phyloP scores from a whole-genome alignment of 2,113 vertebrate genomes.

The Cinclus cinclus region DNA sequence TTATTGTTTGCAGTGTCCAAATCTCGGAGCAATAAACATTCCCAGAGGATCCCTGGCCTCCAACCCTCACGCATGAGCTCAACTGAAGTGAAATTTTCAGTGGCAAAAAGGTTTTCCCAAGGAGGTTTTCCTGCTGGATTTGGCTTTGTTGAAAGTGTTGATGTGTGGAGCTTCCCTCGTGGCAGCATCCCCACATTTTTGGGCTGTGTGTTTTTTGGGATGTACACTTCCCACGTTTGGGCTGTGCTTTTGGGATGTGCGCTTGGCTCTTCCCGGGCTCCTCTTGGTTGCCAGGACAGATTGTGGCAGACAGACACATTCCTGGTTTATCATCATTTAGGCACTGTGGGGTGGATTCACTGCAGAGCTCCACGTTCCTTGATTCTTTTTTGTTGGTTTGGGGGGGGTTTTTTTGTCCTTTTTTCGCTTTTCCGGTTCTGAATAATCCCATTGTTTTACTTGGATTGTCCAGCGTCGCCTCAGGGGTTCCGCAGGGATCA shows the following conservation, averaged over 20 bases:
- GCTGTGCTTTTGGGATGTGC: no score
- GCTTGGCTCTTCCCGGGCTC: neutral
- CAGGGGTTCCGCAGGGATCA: neutral
- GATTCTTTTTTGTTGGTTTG: neutral
- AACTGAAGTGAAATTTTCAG: neutral
- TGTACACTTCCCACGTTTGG: neutral
- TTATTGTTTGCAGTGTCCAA: neutral
- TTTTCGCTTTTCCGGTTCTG: neutral
- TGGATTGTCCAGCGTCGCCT: fast-evolving
- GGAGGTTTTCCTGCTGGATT: neutral
- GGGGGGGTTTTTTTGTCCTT: fast-evolving
- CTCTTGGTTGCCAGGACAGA: neutral
- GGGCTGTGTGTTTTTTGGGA: neutral
- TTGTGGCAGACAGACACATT: neutral
- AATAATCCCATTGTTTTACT: neutral
- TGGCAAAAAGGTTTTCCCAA: neutral
- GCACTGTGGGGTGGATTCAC: neutral
- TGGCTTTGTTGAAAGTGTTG: neutral
- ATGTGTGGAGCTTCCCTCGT: neutral
- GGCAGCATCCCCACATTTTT: neutral
- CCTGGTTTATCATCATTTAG: neutral
- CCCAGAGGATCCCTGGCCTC: neutral
- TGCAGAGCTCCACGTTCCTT: neutral
- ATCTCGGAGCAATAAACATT: neutral
- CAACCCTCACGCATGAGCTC: neutral